phyloP scores from a whole-genome alignment of 2,113 vertebrate species.

The Pristiophorus japonicus region DNA sequence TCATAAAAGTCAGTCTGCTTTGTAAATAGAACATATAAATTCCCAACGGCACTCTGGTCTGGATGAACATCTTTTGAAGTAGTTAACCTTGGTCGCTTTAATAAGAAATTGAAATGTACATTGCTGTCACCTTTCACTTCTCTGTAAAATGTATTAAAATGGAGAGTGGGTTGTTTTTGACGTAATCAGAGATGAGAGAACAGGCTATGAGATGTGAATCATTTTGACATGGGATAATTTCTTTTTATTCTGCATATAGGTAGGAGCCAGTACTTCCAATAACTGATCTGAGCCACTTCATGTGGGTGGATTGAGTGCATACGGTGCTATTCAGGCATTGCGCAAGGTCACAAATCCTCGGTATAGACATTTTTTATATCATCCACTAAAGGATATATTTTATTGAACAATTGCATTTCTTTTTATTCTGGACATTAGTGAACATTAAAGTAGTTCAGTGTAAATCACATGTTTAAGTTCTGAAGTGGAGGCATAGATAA shows the following conservation, averaged over 20 bases:
- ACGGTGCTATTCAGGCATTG: neutral
- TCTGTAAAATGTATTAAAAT: neutral
- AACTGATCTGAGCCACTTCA: neutral
- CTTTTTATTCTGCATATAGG: constrained; percentile 13
- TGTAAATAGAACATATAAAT: neutral
- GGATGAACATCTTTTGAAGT: neutral
- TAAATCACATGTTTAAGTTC: neutral
- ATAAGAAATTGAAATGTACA: neutral
- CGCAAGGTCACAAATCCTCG: neutral
- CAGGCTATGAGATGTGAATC: constrained; percentile 1
- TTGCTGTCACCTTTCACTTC: neutral
- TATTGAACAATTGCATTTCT: neutral
- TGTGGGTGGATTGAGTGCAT: neutral
- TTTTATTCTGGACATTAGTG: neutral
- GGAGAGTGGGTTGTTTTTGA: constrained; percentile 26
- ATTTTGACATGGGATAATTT: neutral
- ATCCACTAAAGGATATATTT: neutral
- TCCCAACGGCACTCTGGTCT: neutral
- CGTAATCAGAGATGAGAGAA: neutral
- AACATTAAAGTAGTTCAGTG: neutral
- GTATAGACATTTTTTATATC: neutral
- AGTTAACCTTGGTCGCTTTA: neutral
- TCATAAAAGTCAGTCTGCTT: neutral
- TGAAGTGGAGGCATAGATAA: neutral
- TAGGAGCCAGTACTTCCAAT: neutral